phyloP scores from a whole-genome alignment of 2,888 invertebrate species.

The Agelastica alni region DNA sequence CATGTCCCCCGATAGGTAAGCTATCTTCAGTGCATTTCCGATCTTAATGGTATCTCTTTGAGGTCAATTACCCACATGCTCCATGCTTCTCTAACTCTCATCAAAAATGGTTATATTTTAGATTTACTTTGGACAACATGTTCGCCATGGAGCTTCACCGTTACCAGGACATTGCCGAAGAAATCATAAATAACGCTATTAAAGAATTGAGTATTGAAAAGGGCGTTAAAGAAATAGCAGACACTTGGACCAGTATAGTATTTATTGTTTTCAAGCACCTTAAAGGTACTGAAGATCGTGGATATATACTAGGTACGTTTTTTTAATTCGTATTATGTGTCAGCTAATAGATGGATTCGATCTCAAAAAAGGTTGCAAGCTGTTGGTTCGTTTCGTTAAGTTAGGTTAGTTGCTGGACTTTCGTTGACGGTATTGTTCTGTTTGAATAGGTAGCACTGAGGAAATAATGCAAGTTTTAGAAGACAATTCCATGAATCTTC shows the following conservation, averaged over 20 bases:
- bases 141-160: constrained; percentile 87
- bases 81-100: constrained; percentile 78
- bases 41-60: neutral
- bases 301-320: constrained; percentile 54
- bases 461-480: constrained; percentile 77
- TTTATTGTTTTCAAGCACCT: constrained; percentile 70
- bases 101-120: too few species aligned
- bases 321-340: constrained; percentile 51
- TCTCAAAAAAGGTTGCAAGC: too few species aligned
- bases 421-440: too few species aligned
- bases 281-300: constrained; percentile 78
- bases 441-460: constrained; percentile 76
- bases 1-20: constrained; percentile 71
- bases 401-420: too few species aligned
- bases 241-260: constrained; percentile 69
- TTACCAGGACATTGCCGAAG: constrained; percentile 82
- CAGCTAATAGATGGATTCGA: too few species aligned
- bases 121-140: constrained; percentile 87
- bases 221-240: constrained; percentile 81
- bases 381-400: too few species aligned
- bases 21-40: neutral
- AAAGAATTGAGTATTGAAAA: constrained; percentile 91
- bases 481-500: constrained; percentile 87
- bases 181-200: constrained; percentile 85
- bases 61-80: constrained; percentile 56